A percentile compares a stretch with the other conserved stretches of the same genome.
phyloP scores from a whole-genome alignment of 2,888 invertebrate species.

The Brenthis daphne region DNA sequence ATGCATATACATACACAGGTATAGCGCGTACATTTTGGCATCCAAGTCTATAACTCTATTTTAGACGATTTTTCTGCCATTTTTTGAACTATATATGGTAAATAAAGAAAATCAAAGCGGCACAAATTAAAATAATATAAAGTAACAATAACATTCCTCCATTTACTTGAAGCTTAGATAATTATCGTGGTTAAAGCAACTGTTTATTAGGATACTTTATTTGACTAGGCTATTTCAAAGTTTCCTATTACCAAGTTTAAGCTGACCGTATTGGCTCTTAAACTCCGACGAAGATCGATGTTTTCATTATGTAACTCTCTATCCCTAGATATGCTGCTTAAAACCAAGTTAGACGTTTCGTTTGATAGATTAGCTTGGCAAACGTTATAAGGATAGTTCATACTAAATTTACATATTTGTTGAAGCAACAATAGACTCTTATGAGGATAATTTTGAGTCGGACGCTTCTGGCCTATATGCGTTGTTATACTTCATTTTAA shows the following conservation, averaged over 20 bases:
- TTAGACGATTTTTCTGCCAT: too few species aligned
- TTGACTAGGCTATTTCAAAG: conserved; percentile 28
- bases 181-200: background rate
- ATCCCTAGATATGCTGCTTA: conserved; percentile 34
- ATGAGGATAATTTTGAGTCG: conserved; percentile 15
- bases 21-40: too few species aligned
- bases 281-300: conserved; percentile 41
- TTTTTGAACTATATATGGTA: too few species aligned
- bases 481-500: conserved; percentile 18
- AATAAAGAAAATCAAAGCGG: too few species aligned
- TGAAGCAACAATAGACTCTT: conserved; percentile 16
- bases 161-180: background rate
- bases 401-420: background rate
- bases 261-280: conserved; percentile 38
- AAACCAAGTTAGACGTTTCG: conserved; percentile 36
- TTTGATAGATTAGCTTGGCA: conserved; percentile 36
- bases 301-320: conserved; percentile 39
- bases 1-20: too few species aligned
- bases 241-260: conserved; percentile 29
- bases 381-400: conserved; percentile 28
- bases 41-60: too few species aligned
- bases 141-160: background rate
- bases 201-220: conserved; percentile 13
- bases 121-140: background rate
- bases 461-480: background rate